These are phyloP conservation scores for Troides aeacus DNA, from an alignment of 2,888 invertebrate genomes.

Conservation along the genomic window DNA sequence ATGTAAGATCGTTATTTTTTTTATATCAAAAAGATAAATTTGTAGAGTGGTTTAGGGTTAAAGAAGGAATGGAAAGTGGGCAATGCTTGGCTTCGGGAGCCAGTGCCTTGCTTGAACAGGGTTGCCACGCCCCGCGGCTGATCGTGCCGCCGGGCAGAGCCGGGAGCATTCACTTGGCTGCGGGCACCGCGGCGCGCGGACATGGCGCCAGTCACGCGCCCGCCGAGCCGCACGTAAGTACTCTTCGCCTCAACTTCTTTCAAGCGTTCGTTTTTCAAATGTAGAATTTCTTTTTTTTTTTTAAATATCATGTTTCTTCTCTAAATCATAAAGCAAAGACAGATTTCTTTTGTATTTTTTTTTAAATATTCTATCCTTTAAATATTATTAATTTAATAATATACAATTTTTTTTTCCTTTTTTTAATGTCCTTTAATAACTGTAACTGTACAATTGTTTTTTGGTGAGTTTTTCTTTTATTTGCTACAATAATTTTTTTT, in stretches of 20 bases:
- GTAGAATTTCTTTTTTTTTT: neutral
- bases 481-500: too few species aligned
- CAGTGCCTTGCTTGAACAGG: conserved; percentile 24
- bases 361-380: too few species aligned
- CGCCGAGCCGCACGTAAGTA: conserved; percentile 74
- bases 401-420: too few species aligned
- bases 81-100: conserved; percentile 8
- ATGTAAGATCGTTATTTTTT: too few species aligned
- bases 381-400: too few species aligned
- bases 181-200: conserved; percentile 68
- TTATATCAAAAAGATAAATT: too few species aligned
- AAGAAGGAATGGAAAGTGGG: conserved; percentile 6
- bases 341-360: too few species aligned
- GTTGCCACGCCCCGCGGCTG: conserved; percentile 34
- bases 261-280: neutral
- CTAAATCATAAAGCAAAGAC: too few species aligned
- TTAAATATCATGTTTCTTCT: neutral
- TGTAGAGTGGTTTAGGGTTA: too few species aligned
- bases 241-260: conserved; percentile 7
- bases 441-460: too few species aligned
- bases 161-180: conserved; percentile 49
- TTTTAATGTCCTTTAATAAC: too few species aligned
- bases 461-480: too few species aligned
- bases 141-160: conserved; percentile 6
- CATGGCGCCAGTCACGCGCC: conserved; percentile 72